Evolutionary conservation across 1,140 invertebrate species (phyloP), one percentile per base, ranked within the genome.

Genomic region (Platyscapa corneri): DNA sequence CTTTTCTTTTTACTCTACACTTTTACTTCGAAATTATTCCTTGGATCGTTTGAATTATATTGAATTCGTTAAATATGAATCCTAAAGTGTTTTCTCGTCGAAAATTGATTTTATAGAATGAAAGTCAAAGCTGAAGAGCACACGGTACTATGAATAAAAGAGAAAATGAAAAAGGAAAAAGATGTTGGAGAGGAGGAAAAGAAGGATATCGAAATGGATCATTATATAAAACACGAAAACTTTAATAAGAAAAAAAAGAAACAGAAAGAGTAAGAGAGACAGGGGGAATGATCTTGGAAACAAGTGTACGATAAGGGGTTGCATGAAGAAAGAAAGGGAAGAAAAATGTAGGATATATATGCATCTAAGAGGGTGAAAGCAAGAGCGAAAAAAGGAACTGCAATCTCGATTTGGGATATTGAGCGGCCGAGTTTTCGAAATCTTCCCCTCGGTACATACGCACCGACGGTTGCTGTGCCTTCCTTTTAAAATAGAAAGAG

Each of bases 371-470:
- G 60, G 81, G 49, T 10, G 32, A 82, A 85, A 56, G 86, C 82
- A 83, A 86, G 84, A 85, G 84, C 80, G 78, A 81, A 65, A 88
- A 75, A 78, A 67, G 77, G 74, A 74, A n/a, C 81, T 85, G 84
- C 86, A 87, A 83, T 83, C 74, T 77, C 82, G 60, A 83, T 87
- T 88, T 89, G 90, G 89, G 70, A 88, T 90, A 90, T 90, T 87
- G 90, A 90, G 88, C 88, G 88, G 86, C 87, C 87, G 89, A 89
- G 88, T 89, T 89, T 90, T 89, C 86, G 88, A 88, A 87, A 89
- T 88, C 88, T 89, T 89, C 89, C 88, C 89, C 89, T 88, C 87
- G 87, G 85, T 87, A 49, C 64, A 49, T 6, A 39, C 64, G 65
- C 67, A 16, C n/a, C 74, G 53, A 0, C 70, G 39, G 53, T 60